phyloP scores from a whole-genome alignment of 2,888 invertebrate species.

The Aspidapion aeneum region DNA sequence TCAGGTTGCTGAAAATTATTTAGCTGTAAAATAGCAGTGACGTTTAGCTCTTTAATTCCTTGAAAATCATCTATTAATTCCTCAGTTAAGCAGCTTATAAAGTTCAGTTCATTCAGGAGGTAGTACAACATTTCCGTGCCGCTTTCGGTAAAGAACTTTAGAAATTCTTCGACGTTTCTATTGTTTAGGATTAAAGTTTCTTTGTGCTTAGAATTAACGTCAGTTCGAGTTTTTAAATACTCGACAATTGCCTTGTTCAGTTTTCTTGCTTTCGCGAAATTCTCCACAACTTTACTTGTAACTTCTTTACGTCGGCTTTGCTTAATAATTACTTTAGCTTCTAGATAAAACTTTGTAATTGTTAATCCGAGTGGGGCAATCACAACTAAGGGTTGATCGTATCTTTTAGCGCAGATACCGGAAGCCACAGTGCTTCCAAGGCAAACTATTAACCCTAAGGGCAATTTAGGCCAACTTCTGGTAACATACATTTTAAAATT shows the following conservation, averaged over 20 bases:
- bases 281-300: slow-evolving; percentile 19
- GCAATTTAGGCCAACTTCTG: slow-evolving; percentile 16
- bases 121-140: slow-evolving; percentile 16
- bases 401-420: slow-evolving; percentile 22
- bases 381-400: slow-evolving; percentile 16
- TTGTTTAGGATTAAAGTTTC: slow-evolving; percentile 13
- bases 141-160: slow-evolving; percentile 6
- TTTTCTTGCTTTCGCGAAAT: slow-evolving; percentile 22
- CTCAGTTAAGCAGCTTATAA: slow-evolving; percentile 13
- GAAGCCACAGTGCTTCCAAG: slow-evolving; percentile 15
- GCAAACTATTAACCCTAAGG: slow-evolving; percentile 22
- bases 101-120: slow-evolving; percentile 10
- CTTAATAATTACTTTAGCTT: slow-evolving; percentile 11
- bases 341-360: slow-evolving; percentile 6
- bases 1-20: slow-evolving; percentile 14
- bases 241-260: slow-evolving; percentile 24
- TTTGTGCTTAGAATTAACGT: slow-evolving; percentile 15
- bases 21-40: slow-evolving; percentile 6
- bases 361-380: slow-evolving; percentile 21
- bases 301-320: slow-evolving; percentile 13
- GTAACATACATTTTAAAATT: slow-evolving; percentile 17
- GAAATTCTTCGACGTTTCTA: slow-evolving; percentile 15
- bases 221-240: slow-evolving; percentile 28
- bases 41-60: slow-evolving; percentile 19
- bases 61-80: slow-evolving; percentile 27